These are phyloP conservation scores for Orientallactaga sibirica DNA, from an alignment of 2,797 vertebrate genomes.

Conservation along the genomic window DNA sequence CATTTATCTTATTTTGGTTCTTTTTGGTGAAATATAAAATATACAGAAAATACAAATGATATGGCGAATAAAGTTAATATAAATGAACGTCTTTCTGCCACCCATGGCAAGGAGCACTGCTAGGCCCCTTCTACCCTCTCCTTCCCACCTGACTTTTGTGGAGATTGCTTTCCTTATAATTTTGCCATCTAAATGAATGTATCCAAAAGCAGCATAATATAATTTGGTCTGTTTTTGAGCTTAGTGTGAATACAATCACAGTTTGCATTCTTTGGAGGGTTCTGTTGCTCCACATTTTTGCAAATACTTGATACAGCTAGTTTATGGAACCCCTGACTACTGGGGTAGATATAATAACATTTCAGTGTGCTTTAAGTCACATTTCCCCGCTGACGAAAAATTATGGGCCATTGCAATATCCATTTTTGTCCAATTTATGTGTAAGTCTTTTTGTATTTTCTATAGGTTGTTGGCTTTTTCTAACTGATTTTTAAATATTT, in stretches of 20 bases:
- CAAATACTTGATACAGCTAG: slow-evolving; percentile 15
- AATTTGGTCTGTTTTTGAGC: slow-evolving; percentile 3
- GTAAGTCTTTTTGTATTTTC: slow-evolving; percentile 19
- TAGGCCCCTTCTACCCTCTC: no score
- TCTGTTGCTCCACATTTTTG: slow-evolving; percentile 33
- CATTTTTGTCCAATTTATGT: background rate
- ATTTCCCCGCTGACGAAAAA: background rate
- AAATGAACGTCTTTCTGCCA: background rate
- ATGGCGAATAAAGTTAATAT: slow-evolving; percentile 11
- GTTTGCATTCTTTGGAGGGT: background rate
- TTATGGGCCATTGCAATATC: background rate
- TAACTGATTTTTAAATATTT: background rate
- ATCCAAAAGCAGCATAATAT: slow-evolving; percentile 41
- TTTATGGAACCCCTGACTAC: background rate
- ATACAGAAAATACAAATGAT: background rate
- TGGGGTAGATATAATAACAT: background rate
- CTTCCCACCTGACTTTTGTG: background rate
- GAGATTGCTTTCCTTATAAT: slow-evolving; percentile 31
- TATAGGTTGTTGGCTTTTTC: background rate
- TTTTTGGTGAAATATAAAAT: slow-evolving; percentile 29
- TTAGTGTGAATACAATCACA: background rate
- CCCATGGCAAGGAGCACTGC: background rate
- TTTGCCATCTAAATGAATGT: background rate
- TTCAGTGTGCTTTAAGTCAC: slow-evolving; percentile 24
- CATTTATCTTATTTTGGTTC: background rate